Conservation (phyloP, 1,140 invertebrate species). For the Drosophila saltans region DNA sequence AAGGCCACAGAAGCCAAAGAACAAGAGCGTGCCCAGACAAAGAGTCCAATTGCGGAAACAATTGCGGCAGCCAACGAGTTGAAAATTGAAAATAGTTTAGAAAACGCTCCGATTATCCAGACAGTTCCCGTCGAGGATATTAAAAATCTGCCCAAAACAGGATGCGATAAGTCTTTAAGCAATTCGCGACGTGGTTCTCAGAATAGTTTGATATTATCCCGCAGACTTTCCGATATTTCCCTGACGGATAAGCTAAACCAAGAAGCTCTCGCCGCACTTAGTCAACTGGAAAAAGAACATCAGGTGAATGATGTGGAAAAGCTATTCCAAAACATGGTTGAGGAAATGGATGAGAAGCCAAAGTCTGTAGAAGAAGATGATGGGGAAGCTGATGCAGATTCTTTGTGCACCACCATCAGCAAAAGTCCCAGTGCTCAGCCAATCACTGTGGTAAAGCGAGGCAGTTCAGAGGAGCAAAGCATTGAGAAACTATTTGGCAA, state of each 20-base stretch:
- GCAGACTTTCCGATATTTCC: constrained; percentile 58
- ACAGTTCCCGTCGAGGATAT: constrained; percentile 58
- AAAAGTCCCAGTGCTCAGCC: constrained; percentile 78
- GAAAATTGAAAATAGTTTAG: not conserved
- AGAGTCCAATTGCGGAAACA: constrained; percentile 54
- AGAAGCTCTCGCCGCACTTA: constrained; percentile 49
- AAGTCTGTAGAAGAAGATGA: constrained; percentile 25
- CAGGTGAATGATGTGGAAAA: constrained; percentile 43
- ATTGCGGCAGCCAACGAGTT: not conserved
- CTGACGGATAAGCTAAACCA: constrained; percentile 59
- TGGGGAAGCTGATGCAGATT: constrained; percentile 63
- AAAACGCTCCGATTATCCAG: not conserved
- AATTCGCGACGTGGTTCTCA: constrained; percentile 70
- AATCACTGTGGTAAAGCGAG: constrained; percentile 66
- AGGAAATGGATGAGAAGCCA: constrained; percentile 43
- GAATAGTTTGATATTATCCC: constrained; percentile 55
- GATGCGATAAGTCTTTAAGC: constrained; percentile 73
- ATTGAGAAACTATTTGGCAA: constrained; percentile 77
- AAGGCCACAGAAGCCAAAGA: constrained; percentile 62
- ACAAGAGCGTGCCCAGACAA: constrained; percentile 62
- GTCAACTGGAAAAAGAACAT: constrained; percentile 41
- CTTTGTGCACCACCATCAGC: constrained; percentile 74
- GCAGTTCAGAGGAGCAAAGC: constrained; percentile 77
- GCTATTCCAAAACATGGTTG: constrained; percentile 59
- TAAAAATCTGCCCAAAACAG: constrained; percentile 73